These are phyloP conservation scores for Podarcis lilfordi DNA, from an alignment of 2,797 vertebrate species.

Conservation along the genomic window DNA sequence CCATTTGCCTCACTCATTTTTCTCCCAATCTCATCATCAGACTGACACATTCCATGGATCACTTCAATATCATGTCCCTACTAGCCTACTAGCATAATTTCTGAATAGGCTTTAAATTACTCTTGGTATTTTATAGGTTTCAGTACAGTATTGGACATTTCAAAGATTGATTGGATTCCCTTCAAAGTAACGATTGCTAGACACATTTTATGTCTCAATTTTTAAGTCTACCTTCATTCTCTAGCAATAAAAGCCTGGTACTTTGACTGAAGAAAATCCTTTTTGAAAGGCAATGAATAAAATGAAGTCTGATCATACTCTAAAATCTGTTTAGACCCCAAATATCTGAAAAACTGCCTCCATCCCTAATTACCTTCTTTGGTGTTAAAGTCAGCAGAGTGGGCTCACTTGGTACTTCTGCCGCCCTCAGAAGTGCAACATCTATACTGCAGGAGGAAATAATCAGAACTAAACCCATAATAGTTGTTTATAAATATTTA, in stretches of 20 bases:
- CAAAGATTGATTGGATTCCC: not conserved
- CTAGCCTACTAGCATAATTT: not conserved
- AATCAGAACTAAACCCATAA: too few relatives aligned
- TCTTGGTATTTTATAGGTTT: not conserved
- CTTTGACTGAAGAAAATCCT: not conserved
- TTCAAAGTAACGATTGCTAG: rapidly evolving
- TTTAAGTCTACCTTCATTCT: not conserved
- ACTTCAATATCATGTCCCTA: not conserved
- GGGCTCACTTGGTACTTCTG: too few relatives aligned
- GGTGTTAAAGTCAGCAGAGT: too few relatives aligned
- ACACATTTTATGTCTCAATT: not conserved
- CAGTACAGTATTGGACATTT: not conserved
- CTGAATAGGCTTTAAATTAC: not conserved
- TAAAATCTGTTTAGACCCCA: not conserved
- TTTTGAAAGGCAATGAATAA: not conserved
- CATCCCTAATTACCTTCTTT: too few relatives aligned
- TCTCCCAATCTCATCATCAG: not conserved
- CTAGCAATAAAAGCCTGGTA: not conserved
- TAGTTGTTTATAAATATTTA: too few relatives aligned
- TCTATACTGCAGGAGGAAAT: too few relatives aligned
- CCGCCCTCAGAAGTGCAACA: too few relatives aligned
- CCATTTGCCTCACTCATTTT: not conserved
- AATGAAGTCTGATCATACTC: not conserved
- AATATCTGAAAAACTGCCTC: too few relatives aligned
- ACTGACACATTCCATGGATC: not conserved